Conservation (phyloP, 2,888 invertebrate genomes). For the Sminthurinus aureus region DNA sequence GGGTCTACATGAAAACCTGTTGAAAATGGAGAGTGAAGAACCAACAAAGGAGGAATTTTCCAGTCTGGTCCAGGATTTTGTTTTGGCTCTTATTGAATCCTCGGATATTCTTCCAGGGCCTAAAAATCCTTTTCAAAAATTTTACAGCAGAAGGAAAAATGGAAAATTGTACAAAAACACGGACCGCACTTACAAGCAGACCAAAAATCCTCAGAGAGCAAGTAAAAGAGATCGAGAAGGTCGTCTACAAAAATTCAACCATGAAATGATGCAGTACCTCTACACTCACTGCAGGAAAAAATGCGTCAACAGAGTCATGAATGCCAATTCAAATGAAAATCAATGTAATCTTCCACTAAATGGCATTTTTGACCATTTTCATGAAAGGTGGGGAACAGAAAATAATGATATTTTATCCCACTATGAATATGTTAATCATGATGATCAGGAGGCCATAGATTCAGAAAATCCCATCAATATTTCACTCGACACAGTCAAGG, state of each 20-base stretch:
- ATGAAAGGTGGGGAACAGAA: background rate
- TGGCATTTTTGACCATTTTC: background rate
- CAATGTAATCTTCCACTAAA: background rate
- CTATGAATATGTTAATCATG: background rate
- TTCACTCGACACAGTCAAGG: background rate
- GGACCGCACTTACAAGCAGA: background rate
- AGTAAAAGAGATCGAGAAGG: background rate
- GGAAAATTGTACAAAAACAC: background rate
- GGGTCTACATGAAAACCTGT: background rate
- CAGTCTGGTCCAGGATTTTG: background rate
- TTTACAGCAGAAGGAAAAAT: background rate
- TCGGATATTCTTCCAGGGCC: background rate
- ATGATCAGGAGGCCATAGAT: background rate
- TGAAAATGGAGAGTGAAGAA: background rate
- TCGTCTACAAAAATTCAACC: background rate
- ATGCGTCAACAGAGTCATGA: conserved; percentile 1
- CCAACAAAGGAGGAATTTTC: background rate
- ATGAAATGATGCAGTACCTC: conserved; percentile 17
- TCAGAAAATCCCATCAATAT: background rate
- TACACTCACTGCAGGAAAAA: background rate
- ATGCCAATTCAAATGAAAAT: background rate
- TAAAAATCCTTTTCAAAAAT: background rate
- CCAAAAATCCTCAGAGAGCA: background rate
- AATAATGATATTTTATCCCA: background rate
- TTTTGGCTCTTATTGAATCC: background rate